A percentile compares a stretch with the other conserved stretches of the same genome.
phyloP scores from a whole-genome alignment of 30 jellyfish, hydroid and myxozoan species.

The Aurelia sp. region DNA sequence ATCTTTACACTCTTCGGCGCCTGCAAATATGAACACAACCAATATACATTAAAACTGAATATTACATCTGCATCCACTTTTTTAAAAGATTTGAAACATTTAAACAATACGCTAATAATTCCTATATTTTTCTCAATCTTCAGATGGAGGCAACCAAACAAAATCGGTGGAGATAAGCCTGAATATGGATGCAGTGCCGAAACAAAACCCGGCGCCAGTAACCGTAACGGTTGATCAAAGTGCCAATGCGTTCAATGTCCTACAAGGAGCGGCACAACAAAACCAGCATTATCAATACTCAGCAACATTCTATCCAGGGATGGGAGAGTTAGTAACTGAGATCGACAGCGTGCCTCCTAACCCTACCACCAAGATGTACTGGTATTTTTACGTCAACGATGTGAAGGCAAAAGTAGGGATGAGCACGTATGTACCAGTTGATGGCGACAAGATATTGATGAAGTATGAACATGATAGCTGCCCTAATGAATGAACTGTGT shows the following conservation, averaged over 20 bases:
- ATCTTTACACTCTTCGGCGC: constrained; percentile 36
- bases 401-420: constrained; percentile 13
- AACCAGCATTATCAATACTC: not conserved
- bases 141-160: not conserved
- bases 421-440: not conserved
- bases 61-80: no score
- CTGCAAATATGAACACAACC: not conserved
- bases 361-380: not conserved
- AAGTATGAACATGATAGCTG: not conserved
- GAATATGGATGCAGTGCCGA: not conserved
- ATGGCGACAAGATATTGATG: constrained; percentile 1
- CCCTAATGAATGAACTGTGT: no score
- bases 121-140: not conserved
- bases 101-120: not conserved
- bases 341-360: constrained; percentile 5
- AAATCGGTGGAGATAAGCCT: not conserved
- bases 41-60: no score
- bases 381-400: constrained; percentile 22
- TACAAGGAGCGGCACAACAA: not conserved
- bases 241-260: constrained; percentile 7
- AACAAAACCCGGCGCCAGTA: not conserved
- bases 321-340: not conserved
- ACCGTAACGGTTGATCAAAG: not conserved
- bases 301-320: not conserved
- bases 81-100: no score